Percentiles rank a stretch among this genome's conserved stretches.
These are phyloP conservation scores for Marasmarcha lunaedactyla DNA, from an alignment of 2,888 invertebrate species.

Conservation along the genomic window DNA sequence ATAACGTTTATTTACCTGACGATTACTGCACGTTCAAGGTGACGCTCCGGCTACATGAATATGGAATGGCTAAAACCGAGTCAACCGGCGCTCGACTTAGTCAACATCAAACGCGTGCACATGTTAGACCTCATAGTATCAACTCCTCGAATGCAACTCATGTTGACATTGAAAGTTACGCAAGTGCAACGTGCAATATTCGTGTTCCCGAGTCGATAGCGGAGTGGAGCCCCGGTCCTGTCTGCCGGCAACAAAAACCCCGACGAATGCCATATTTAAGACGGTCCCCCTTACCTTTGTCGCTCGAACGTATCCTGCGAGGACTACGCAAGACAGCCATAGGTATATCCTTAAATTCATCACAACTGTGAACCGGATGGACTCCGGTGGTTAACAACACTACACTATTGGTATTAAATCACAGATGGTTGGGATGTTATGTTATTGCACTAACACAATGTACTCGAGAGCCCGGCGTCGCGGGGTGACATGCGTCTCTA, in stretches of 20 bases:
- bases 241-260: conserved; percentile 48
- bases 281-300: conserved; percentile 76
- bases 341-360: conserved; percentile 84
- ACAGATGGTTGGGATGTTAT: conserved; percentile 36
- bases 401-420: conserved; percentile 25
- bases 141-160: neutral
- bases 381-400: conserved; percentile 37
- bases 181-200: conserved; percentile 39
- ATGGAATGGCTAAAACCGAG: conserved; percentile 12
- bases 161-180: conserved; percentile 67
- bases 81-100: conserved; percentile 18
- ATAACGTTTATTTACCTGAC: conserved; percentile 61
- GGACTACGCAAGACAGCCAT: conserved; percentile 79
- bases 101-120: conserved; percentile 18
- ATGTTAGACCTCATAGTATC: conserved; percentile 1
- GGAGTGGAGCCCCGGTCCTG: conserved; percentile 22
- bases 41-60: conserved; percentile 23
- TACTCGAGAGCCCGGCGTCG: conserved; percentile 48
- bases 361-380: conserved; percentile 60
- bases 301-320: conserved; percentile 80
- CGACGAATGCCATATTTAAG: conserved; percentile 57
- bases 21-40: conserved; percentile 50
- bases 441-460: conserved; percentile 63
- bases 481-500: conserved; percentile 48
- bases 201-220: conserved; percentile 8